Conservation (phyloP, 2,113 vertebrate genomes). For the Cariama cristata region DNA sequence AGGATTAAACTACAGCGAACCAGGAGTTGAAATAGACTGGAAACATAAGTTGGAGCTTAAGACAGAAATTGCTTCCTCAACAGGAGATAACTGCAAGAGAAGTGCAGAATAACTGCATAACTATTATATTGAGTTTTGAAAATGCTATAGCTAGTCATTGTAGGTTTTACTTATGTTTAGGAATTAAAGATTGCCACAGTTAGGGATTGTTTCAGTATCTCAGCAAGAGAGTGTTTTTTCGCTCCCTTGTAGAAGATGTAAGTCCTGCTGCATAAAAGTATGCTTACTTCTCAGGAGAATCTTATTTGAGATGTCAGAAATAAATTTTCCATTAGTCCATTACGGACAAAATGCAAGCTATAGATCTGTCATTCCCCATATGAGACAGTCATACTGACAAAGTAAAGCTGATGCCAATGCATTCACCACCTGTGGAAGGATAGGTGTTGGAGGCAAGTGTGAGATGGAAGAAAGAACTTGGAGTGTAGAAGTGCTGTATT, state of each 20-base stretch:
- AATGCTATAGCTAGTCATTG: conserved; percentile 4
- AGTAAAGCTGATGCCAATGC: background rate
- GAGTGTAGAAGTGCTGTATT: background rate
- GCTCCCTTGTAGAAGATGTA: background rate
- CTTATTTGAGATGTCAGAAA: background rate
- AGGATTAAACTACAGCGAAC: conserved; percentile 54
- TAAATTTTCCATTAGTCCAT: background rate
- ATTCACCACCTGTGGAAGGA: background rate
- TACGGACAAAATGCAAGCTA: background rate
- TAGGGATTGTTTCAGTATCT: conserved; percentile 14
- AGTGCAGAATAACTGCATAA: conserved; percentile 38
- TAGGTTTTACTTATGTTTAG: conserved; percentile 9
- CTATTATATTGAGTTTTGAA: conserved; percentile 43
- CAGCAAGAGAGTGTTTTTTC: background rate
- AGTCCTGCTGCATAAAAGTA: background rate
- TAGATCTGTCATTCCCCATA: background rate
- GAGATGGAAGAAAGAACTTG: background rate
- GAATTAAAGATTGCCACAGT: conserved; percentile 46
- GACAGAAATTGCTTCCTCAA: conserved; percentile 62
- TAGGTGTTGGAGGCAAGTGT: background rate
- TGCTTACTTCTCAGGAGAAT: background rate
- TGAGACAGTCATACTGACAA: background rate
- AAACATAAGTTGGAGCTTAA: conserved; percentile 51
- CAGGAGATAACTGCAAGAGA: conserved; percentile 40
- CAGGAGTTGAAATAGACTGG: conserved; percentile 56